phyloP scores from a whole-genome alignment of 2,797 vertebrate genomes.

The Lacerta viridis region DNA sequence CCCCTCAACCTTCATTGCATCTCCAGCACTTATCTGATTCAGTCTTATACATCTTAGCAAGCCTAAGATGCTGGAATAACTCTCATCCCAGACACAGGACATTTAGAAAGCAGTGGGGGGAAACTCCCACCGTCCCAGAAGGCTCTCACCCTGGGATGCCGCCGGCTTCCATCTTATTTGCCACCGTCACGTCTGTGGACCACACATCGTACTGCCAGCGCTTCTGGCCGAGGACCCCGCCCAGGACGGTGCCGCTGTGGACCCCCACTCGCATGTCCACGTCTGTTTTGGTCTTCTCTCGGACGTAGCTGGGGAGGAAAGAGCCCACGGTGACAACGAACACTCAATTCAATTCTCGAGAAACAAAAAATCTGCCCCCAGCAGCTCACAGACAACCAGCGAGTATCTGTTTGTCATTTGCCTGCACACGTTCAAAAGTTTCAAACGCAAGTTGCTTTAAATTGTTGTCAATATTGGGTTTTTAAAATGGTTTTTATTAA shows the following conservation, averaged over 20 bases:
- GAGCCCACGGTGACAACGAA: not conserved
- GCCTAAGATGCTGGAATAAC: too few species aligned
- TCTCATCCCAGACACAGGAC: too few species aligned
- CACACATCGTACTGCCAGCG: conserved; percentile 98
- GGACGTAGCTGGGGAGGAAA: conserved; percentile 85
- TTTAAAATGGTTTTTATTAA: too few species aligned
- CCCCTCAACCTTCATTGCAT: too few species aligned
- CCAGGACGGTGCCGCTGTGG: conserved; percentile 93
- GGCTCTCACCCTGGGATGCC: conserved; percentile 91
- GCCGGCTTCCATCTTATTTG: conserved; percentile 97
- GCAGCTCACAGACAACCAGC: not conserved
- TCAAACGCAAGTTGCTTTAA: not conserved
- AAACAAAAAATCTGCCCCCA: too few species aligned
- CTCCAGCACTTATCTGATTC: too few species aligned
- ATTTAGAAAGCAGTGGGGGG: not conserved
- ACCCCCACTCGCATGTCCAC: conserved; percentile 98
- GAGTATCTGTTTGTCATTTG: not conserved
- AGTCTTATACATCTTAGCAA: too few species aligned
- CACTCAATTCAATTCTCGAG: not conserved
- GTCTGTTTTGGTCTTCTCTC: conserved; percentile 92
- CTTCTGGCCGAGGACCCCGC: conserved; percentile 94
- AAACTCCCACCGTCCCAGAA: not conserved
- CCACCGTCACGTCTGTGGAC: conserved; percentile 96
- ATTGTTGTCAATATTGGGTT: too few species aligned
- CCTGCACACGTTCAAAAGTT: not conserved